Conservation (phyloP, 2,797 vertebrate species). For the Dicrostonyx torquatus region DNA sequence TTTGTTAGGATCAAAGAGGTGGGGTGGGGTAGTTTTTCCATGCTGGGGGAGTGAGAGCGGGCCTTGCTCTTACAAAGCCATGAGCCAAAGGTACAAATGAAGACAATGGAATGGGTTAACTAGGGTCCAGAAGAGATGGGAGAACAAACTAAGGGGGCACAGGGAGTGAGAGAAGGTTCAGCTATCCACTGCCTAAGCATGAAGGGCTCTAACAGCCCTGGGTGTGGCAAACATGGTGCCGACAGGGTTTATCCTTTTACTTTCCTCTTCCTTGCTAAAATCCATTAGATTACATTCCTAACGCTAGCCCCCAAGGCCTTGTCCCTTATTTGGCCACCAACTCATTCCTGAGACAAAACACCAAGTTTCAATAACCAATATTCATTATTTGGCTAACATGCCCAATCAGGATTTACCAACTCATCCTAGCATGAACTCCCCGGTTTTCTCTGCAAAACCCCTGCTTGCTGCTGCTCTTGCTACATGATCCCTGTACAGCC, state of each 20-base stretch:
- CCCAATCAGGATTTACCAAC: background rate
- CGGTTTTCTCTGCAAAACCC: background rate
- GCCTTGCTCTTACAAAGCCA: background rate
- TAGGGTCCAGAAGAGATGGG: background rate
- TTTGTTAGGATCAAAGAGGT: conserved; percentile 58
- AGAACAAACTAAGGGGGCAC: conserved; percentile 23
- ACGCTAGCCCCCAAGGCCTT: background rate
- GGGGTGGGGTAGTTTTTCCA: background rate
- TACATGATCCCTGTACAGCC: background rate
- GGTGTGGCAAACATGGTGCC: background rate
- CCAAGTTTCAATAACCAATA: background rate
- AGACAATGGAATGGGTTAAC: background rate
- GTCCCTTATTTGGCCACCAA: background rate
- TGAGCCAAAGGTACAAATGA: background rate
- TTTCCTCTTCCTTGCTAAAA: background rate
- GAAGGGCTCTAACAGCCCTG: background rate
- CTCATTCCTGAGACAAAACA: background rate
- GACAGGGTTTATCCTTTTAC: background rate
- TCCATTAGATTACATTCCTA: background rate
- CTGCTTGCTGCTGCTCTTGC: background rate
- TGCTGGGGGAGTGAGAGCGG: conserved; percentile 2
- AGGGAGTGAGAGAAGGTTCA: background rate
- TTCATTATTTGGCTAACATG: background rate
- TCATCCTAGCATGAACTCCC: background rate
- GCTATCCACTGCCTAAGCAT: background rate